Evolutionary conservation across 2,797 vertebrate species (phyloP), one percentile per base, ranked within the genome.

Genomic region (Cuniculus paca): DNA sequence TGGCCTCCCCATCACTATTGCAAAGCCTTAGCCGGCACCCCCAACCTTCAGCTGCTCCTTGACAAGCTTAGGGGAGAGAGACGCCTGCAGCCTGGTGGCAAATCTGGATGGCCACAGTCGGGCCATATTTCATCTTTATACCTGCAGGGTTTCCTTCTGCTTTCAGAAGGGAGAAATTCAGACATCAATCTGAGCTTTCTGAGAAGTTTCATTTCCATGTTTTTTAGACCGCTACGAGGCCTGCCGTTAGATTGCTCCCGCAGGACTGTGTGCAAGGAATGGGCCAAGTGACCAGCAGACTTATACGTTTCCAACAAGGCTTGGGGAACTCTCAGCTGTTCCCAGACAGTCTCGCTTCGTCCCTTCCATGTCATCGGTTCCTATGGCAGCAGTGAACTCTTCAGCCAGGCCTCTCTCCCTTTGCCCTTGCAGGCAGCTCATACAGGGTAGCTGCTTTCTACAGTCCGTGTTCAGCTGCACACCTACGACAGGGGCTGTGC

Each of bases 221-320:
- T 52, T 74, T 54, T 58, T 4, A 81, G 94, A 56, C 34, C 0
- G 0, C 60, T 61, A 74, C 6, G 31, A 78, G 77, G 28, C 84
- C 74, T 39, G 10, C 45, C 39, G 92, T 85, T 95, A 95, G 95
- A 65, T 94, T 97, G 96, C 54, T 91, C 83, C 92, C 95, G 85
- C 87, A 34, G 85, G 97, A 96, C 12, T 52, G 90, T 58, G 88
- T 63, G 36, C 65, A 42, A 90, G 97, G 91, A 16, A 9, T 31
- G 20, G 97, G 91, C 86, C 86, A 95, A 97, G 91, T 96, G 95
- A 95, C 96, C 96, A 74, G 92, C 17, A 78, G 95, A 97, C 97
- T 94, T 14, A 17, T 7, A 60, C 95, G 97, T 98, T 96, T 95
- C 96, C 63, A 94, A 87, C 0, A 0, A 97, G 68, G 95, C 82